Evolutionary conservation across 64 coral and sea anemone species (phyloP), one percentile per base, ranked within the genome.

Genomic region (Exaiptasia diaphana): DNA sequence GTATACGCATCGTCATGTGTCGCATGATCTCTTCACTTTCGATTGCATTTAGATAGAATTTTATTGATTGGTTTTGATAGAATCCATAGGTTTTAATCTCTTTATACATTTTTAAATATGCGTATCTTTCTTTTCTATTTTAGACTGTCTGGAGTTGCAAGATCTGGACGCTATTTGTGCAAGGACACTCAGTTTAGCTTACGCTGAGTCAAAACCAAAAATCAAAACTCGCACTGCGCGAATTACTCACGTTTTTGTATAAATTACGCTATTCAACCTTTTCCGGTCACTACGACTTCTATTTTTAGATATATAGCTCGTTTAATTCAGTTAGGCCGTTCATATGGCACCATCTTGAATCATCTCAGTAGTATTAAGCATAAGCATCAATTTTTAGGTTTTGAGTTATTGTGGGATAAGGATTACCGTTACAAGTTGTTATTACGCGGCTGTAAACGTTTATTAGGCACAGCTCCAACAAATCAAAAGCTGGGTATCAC

Each of bases 331-430:
- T 54, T 57, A 30, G 44, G 44, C 21, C 77, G 20, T 32, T 25
- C 77, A 13, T 80, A 63, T 43, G 25, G 77, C 29, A 80, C 58
- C 41, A 60, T 64, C 32, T 14, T 60, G 24, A 45, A 80, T 46
- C 57, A 78, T 64, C 28, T 80, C 46, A 60, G 20, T 28, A 80
- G 55, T 31, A 54, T 80, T 64, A 80, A 80, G 64, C 57, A 80
- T 18, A 41, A 27, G 39, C 39, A 80, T 59, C 3, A 48, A 10
- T 40, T 60, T 20, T 22, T 59, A 18, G 58, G 76, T 5, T 80
- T 29, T 41, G 55, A 38, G 30, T 59, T 80, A 56, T 63, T 41
- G 17, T 65, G 77, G 77, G 64, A 57, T 64, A 31, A 38, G 11
- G 40, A 65, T 64, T 80, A 77, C 57, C 50, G 31, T 55, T 77